Conservation (phyloP, 2,888 invertebrate species). For the Sphinx pinastri region DNA sequence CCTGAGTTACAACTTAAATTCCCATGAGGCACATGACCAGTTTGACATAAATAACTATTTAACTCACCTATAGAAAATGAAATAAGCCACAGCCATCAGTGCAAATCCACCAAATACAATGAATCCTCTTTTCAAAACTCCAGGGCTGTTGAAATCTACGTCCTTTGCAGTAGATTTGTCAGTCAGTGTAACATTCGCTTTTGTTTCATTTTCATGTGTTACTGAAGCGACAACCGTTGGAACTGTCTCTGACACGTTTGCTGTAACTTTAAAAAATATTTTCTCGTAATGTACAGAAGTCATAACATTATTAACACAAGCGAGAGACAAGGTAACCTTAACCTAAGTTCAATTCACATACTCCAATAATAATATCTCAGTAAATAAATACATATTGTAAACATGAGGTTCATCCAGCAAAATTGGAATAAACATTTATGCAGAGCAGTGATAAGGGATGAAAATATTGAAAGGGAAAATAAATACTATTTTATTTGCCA, state of each 20-base stretch:
- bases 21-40: too few relatives aligned
- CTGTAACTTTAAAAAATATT: slow-evolving; percentile 8
- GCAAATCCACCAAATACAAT: slow-evolving; percentile 80
- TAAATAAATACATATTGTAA: too few relatives aligned
- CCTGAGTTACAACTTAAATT: too few relatives aligned
- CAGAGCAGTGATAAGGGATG: too few relatives aligned
- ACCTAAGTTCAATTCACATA: too few relatives aligned
- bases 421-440: too few relatives aligned
- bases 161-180: slow-evolving; percentile 45
- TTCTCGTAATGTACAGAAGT: background rate
- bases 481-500: too few relatives aligned
- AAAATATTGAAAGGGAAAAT: too few relatives aligned
- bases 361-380: too few relatives aligned
- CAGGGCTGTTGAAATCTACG: slow-evolving; percentile 65
- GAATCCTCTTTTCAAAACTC: slow-evolving; percentile 71
- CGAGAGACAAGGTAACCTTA: too few relatives aligned
- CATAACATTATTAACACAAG: too few relatives aligned
- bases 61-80: slow-evolving; percentile 75
- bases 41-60: slow-evolving; percentile 24
- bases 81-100: slow-evolving; percentile 71
- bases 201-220: slow-evolving; percentile 8
- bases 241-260: slow-evolving; percentile 16
- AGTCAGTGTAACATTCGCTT: slow-evolving; percentile 32
- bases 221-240: slow-evolving; percentile 1
- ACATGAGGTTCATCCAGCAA: too few relatives aligned